Base-by-base conservation (phyloP, 1,140 invertebrate genomes). In the Euura lappo region DNA sequence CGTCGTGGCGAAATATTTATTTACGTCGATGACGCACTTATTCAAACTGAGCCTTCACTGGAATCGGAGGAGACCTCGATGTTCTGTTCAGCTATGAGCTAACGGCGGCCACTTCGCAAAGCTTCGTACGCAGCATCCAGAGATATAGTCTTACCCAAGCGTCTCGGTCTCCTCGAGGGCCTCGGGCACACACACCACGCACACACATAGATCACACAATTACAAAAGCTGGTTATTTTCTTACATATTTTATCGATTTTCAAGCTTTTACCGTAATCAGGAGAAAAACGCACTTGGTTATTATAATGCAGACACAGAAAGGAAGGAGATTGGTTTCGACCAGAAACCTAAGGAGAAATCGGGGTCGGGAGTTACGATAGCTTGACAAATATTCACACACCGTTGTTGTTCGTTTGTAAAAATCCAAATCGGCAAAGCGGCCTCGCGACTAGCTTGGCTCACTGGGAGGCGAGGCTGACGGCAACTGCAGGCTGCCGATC, bases 401-500 rank as follows among this genome's bases (percentile, higher is more conserved):
- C 51, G 51, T 60, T 60, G 10, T 60, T 60, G 3, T 60, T 60
- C 51, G 51, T 60, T 60, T 60, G 51, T 60, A 60, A 60, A 60
- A n/a, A 11, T 11, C 13, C 51, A n/a, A 60, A 60, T 60, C 51
- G 51, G 51, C 51, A 60, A 60, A 5, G 51, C 51, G 13, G 51
- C 51, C 51, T 60, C 51, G 51, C 51, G 10, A 60, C 51, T 60
- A 60, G 51, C 51, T 60, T 60, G 51, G 51, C 51, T 60, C 51
- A 60, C 51, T 60, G 51, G 51, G 51, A 60, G 51, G 51, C 51
- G 51, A 60, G 51, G 51, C 51, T 60, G 51, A 60, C 51, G 51
- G 51, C 51, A 60, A 60, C 51, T 60, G 51, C 51, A 60, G 51
- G 51, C 51, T 60, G 51, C 51, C 5, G 51, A 60, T 60, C 51